These are phyloP conservation scores for Pocota personata DNA, from an alignment of 2,888 invertebrate genomes.

Conservation along the genomic window DNA sequence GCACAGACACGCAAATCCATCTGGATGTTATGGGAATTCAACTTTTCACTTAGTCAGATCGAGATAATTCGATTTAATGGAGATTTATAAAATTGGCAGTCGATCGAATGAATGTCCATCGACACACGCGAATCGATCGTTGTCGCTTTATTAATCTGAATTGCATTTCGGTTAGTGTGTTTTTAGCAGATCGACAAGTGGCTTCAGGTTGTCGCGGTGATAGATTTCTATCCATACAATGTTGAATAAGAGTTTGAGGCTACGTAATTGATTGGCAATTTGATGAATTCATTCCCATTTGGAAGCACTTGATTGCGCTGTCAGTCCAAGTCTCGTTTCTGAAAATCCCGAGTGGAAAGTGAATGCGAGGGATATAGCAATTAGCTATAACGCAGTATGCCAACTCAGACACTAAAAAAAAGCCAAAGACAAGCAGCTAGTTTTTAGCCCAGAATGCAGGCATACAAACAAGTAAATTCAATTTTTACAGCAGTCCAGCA, in stretches of 20 bases:
- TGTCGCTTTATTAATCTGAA: slow-evolving; percentile 30
- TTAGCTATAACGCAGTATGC: too few relatives aligned
- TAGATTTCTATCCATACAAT: neutral
- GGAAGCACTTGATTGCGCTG: neutral
- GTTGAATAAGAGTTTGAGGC: neutral
- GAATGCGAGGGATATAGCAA: neutral
- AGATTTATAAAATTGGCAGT: neutral
- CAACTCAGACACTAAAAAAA: too few relatives aligned
- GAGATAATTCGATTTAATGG: neutral
- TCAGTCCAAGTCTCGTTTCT: neutral
- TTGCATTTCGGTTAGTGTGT: slow-evolving; percentile 19
- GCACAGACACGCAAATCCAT: neutral
- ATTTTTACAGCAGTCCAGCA: too few relatives aligned
- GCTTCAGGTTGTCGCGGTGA: neutral
- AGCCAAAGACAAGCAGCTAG: too few relatives aligned
- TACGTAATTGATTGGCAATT: neutral
- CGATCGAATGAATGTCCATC: slow-evolving; percentile 6
- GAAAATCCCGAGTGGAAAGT: neutral
- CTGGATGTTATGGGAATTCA: neutral
- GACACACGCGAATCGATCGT: neutral
- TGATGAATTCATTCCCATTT: neutral
- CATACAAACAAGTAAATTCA: too few relatives aligned
- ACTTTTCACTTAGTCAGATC: slow-evolving; percentile 2
- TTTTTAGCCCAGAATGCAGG: too few relatives aligned
- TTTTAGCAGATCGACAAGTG: slow-evolving; percentile 12